Percentiles rank a stretch among this genome's conserved stretches.
Conservation (phyloP, 2,888 invertebrate species). For the Andricus quercusramuli region DNA sequence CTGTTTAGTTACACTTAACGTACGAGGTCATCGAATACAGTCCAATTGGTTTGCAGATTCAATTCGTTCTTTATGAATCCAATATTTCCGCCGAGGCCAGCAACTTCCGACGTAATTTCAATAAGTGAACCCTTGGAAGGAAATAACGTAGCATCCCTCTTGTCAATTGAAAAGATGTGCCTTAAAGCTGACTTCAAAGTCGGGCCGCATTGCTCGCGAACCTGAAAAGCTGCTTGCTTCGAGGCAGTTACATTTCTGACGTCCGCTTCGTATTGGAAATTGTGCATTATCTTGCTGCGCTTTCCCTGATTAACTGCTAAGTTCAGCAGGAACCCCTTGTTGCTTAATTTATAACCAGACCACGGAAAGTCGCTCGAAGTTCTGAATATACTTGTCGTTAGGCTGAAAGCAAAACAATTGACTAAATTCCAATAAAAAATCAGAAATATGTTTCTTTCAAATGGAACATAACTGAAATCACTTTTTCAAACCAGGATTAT, state of each 20-base stretch:
- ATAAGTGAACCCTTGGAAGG: conserved; percentile 87
- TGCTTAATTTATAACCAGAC: conserved; percentile 90
- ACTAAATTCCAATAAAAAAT: conserved; percentile 12
- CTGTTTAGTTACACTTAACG: conserved; percentile 60
- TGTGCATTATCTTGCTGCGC: conserved; percentile 83
- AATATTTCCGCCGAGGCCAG: conserved; percentile 95
- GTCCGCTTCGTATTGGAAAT: conserved; percentile 92
- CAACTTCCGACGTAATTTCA: conserved; percentile 89
- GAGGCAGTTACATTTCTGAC: conserved; percentile 89
- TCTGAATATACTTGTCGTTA: conserved; percentile 87
- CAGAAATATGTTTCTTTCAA: conserved; percentile 8
- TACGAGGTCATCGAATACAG: conserved; percentile 83
- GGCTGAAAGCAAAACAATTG: conserved; percentile 78
- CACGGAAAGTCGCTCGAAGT: conserved; percentile 88
- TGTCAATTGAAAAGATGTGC: conserved; percentile 89
- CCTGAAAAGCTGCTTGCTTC: conserved; percentile 88
- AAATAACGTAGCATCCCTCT: conserved; percentile 89
- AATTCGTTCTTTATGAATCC: conserved; percentile 92
- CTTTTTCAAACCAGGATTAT: neutral
- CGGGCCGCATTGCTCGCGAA: conserved; percentile 94
- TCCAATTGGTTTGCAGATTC: conserved; percentile 85
- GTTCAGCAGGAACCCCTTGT: conserved; percentile 89
- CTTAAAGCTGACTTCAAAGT: conserved; percentile 92
- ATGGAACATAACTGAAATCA: no score
- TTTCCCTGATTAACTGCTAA: conserved; percentile 85